Conservation (phyloP, 2,113 vertebrate genomes). For the Psophia crepitans region DNA sequence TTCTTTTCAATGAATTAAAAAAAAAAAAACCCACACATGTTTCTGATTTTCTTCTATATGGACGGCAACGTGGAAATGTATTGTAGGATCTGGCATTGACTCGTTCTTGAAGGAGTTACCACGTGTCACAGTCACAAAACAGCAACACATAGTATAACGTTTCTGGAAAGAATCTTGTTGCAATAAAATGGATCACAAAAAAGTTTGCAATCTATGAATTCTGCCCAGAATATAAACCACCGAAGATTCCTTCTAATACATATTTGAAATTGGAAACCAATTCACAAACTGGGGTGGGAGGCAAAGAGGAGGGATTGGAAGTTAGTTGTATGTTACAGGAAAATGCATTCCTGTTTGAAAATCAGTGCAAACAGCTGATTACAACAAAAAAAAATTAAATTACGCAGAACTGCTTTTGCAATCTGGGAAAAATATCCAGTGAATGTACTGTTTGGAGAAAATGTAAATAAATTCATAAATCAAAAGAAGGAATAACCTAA, state of each 20-base stretch:
- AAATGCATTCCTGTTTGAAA: background rate
- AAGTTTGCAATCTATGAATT: background rate
- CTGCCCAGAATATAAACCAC: background rate
- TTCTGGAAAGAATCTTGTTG: constrained; percentile 29
- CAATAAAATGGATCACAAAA: constrained; percentile 30
- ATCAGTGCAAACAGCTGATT: background rate
- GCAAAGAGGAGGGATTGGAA: background rate
- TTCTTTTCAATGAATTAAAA: constrained; percentile 21
- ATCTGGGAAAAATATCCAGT: background rate
- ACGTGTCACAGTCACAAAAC: constrained; percentile 22
- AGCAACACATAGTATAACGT: constrained; percentile 25
- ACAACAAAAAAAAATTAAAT: background rate
- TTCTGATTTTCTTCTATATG: constrained; percentile 55
- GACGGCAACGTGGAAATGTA: constrained; percentile 27
- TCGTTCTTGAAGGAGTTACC: constrained; percentile 28
- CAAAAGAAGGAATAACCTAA: background rate
- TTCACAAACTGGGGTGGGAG: background rate
- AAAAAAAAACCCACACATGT: constrained; percentile 40
- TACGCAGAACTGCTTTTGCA: background rate
- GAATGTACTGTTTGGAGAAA: background rate
- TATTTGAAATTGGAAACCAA: constrained; percentile 11
- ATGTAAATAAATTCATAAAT: background rate
- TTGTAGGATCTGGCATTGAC: constrained; percentile 48
- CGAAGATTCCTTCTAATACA: background rate
- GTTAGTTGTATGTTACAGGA: background rate